Base-by-base conservation (phyloP, 2,797 vertebrate species). In the Falco concolor region DNA sequence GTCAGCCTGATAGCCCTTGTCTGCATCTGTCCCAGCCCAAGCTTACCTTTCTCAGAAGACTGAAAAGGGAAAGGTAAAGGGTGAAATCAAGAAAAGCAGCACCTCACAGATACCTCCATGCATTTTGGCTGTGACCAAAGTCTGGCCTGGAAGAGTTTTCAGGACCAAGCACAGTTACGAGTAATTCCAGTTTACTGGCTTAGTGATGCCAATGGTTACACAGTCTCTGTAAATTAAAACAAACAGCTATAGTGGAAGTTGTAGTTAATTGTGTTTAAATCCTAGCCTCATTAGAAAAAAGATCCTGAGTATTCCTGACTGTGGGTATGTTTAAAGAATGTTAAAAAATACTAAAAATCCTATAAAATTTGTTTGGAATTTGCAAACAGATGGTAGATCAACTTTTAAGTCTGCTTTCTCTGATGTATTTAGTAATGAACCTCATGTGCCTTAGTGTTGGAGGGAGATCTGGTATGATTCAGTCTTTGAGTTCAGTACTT, bases 361-460 rank as follows among this genome's bases (percentile, higher is more conserved):
- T 88, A 50, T 87, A 77, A 93, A 97, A 93, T 89, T 84, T 95
- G 72, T 68, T 82, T 85, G 78, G 38, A 72, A 95, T 97, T 94
- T 94, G 68, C 70, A 95, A 90, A 90, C 96, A 96, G 96, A 95
- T 97, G 96, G 95, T 75, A 89, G 80, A 94, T 94, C 88, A 94
- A 85, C 67, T 96, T 95, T 61, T 60, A 87, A 95, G 89, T 93
- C 92, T 94, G 82, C 79, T 92, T 95, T 91, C 47, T 89, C 61
- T 85, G 75, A 78, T 95, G 89, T 90, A 64, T 91, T 96, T 93
- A 95, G 91, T 96, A 95, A 96, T 96, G 90, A 95, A 95, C 94
- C 81, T 94, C 91, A 76, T 92, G 91, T 95, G 85, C 90, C 86
- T 95, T 79, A 68, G 70, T 96, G 94, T 87, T 97, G 96, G 95